Base-by-base conservation (phyloP, 2,113 vertebrate genomes). In the Psettodes erumei region DNA sequence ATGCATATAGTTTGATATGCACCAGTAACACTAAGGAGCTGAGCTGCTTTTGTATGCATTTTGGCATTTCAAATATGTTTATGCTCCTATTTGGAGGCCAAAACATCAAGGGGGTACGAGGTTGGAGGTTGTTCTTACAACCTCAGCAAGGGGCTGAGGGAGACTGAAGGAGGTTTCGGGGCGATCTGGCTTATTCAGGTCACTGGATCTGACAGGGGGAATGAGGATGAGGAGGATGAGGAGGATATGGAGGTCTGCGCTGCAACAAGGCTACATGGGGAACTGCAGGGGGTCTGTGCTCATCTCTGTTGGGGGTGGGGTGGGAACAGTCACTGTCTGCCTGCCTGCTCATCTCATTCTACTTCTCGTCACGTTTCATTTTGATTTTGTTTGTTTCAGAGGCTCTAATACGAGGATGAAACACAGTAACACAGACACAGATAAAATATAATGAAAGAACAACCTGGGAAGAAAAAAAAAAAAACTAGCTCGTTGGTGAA, bases 141-240 rank as follows among this genome's bases (percentile, higher is more conserved):
- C 25, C 76, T 58, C 77, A 74, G 71, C 40, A 30, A 67, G 72
- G 59, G 43, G 63, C n/a, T 21, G 54, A 65, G 59, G 61, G 30
- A 53, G 71, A 40, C 28, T 51, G 65, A 67, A 42, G 51, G 35
- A 68, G 74, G 58, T 78, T 45, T 64, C 28, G 67, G 68, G 63
- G 64, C 6, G 23, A 48, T 81, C 50, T 64, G 58, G 23, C 45
- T 75, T 75, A 80, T 82, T 72, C 67, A 77, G 89, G 84, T 90
- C 89, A 88, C 72, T 75, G 71, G 62, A 38, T 82, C 50, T 72
- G 86, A 82, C 84, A 84, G 43, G 56, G 59, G 64, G 48, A 50
- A 77, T 30, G 54, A 69, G 53, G 56, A 43, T 6, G 43, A 79
- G 23, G 74, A 64, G 30, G 48, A 59, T 25, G 37, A 71, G 67